A percentile compares a stretch with the other conserved stretches of the same genome.
Conservation (phyloP, 2,888 invertebrate species). For the Nebria brevicollis region DNA sequence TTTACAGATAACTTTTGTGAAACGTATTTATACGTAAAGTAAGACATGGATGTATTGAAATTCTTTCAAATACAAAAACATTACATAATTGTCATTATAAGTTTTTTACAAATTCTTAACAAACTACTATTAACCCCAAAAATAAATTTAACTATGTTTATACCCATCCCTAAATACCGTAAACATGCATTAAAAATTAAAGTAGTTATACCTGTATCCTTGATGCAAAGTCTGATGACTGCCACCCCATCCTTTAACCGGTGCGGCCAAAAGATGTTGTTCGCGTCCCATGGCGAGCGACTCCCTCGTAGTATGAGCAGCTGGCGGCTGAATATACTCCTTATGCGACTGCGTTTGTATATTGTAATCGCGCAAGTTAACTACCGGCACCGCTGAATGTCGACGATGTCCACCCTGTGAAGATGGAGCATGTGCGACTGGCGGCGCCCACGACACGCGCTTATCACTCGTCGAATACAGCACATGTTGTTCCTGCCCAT, state of each 20-base stretch:
- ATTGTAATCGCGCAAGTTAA: constrained; percentile 61
- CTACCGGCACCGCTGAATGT: constrained; percentile 61
- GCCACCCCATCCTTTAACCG: constrained; percentile 62
- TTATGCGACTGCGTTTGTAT: constrained; percentile 64
- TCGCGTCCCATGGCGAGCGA: constrained; percentile 61
- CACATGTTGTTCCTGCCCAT: constrained; percentile 54
- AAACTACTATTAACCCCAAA: neutral
- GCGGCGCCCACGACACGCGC: constrained; percentile 68
- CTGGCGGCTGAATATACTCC: constrained; percentile 70
- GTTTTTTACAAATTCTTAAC: no score
- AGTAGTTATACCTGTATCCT: constrained; percentile 62
- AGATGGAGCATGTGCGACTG: constrained; percentile 62
- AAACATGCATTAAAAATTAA: neutral
- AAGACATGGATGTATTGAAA: no score
- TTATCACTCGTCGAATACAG: constrained; percentile 64
- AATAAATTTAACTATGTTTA: neutral
- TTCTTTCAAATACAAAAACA: no score
- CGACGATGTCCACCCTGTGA: constrained; percentile 59
- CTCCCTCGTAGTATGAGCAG: constrained; percentile 68
- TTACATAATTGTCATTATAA: no score
- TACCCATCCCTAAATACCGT: neutral
- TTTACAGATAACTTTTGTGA: no score
- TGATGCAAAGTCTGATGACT: constrained; percentile 63
- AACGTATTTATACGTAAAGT: no score
- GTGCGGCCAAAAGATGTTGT: constrained; percentile 68